Base-by-base conservation (phyloP, 2,113 vertebrate species). In the Psettodes erumei region DNA sequence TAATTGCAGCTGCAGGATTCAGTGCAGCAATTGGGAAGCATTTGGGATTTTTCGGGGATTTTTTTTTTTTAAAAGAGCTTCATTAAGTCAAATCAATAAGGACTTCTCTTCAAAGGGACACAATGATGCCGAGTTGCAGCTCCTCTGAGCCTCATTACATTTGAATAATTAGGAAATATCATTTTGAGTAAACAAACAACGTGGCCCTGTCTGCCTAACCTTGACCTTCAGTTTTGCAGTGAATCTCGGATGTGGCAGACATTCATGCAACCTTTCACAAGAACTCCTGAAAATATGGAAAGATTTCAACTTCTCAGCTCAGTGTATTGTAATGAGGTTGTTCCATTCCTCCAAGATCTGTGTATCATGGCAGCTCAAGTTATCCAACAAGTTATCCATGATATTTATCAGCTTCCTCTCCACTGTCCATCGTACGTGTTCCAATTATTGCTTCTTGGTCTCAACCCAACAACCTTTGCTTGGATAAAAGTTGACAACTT, bases 51-150 rank as follows among this genome's bases (percentile, higher is more conserved):
- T 11, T 25, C n/a, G n/a, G n/a, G n/a, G n/a, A n/a, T n/a, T 47
- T 19, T 40, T 40, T 40, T 12, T 12, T 40, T 51, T 16, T 51
- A 5, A 11, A 53, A 76, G 35, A 48, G 65, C 58, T 76, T 79
- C 61, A 66, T 83, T 85, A 69, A 59, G 53, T 68, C 64, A 79
- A 86, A 78, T 87, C 83, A 85, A 81, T 82, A 74, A 68, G 62
- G 23, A 33, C 42, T 42, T 12, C 27, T 67, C 70, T 74, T 86
- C 76, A 86, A 88, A 86, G 65, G 25, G 35, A 51, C 28, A 38
- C 30, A 12, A 42, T 13, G 25, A 51, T 62, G 54, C 42, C 55
- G 48, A 53, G 45, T 48, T 68, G 54, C 40, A 58, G 72, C 62
- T 73, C 74, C 59, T 68, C n/a, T 12, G 35, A 80, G 75, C 43